A percentile compares a stretch with the other conserved stretches of the same genome.
Conservation (phyloP, 2,113 vertebrate species). For the Malaclemys terrapin region DNA sequence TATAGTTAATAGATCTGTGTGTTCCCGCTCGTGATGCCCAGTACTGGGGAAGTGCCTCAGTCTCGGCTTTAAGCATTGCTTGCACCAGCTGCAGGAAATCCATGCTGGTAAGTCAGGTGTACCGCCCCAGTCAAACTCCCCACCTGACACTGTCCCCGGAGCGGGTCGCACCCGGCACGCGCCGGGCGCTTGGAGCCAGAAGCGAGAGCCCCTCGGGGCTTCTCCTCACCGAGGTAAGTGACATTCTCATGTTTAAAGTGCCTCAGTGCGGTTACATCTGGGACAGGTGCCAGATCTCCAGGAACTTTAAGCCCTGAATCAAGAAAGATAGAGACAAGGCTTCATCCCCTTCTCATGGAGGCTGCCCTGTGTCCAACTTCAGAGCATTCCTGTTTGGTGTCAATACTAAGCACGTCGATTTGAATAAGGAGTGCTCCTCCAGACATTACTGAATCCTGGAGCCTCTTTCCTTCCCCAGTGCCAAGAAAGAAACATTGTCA, state of each 20-base stretch:
- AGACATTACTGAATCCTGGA: neutral
- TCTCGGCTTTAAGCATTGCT: neutral
- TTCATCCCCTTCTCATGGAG: neutral
- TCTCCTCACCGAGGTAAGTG: too few relatives aligned
- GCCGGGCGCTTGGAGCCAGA: too few relatives aligned
- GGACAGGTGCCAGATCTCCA: neutral
- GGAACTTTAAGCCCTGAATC: neutral
- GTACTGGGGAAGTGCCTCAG: neutral
- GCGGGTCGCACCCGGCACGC: too few relatives aligned
- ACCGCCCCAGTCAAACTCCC: too few relatives aligned
- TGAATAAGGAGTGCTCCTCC: neutral
- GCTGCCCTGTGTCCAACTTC: neutral
- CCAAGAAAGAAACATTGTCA: neutral
- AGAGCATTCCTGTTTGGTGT: neutral
- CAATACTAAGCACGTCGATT: neutral
- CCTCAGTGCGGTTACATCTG: neutral
- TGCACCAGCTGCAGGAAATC: neutral
- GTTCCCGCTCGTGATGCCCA: neutral
- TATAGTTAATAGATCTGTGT: neutral
- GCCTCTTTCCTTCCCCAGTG: neutral
- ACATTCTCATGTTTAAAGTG: neutral
- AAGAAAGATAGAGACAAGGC: neutral
- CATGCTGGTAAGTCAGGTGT: neutral
- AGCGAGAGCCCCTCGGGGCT: too few relatives aligned
- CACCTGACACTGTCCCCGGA: too few relatives aligned